Conservation (phyloP, 2,888 invertebrate genomes). For the Cantharis nigra region DNA sequence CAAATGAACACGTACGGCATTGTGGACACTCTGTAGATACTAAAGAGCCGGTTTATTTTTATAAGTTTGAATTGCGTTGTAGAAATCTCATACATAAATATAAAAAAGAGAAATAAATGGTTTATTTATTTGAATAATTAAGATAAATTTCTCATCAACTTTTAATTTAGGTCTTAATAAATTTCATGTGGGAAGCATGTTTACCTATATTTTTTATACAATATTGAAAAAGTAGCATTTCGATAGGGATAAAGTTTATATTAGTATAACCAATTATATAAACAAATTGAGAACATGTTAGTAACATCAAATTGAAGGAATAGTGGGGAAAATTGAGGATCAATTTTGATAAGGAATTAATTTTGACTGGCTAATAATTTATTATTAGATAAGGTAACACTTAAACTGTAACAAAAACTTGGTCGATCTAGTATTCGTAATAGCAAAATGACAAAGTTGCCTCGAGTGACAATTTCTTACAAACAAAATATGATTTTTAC, state of each 20-base stretch:
- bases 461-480: neutral
- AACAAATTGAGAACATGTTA: slow-evolving; percentile 40
- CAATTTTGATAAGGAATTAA: slow-evolving; percentile 32
- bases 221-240: neutral
- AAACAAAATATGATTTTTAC: neutral
- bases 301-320: slow-evolving; percentile 31
- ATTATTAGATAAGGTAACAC: neutral
- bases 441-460: neutral
- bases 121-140: neutral
- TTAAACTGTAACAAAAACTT: neutral
- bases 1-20: neutral
- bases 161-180: neutral
- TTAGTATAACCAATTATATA: slow-evolving; percentile 20
- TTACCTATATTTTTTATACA: neutral
- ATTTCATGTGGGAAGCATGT: neutral
- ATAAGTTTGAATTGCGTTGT: neutral
- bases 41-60: neutral
- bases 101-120: neutral
- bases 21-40: neutral
- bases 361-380: slow-evolving; percentile 45
- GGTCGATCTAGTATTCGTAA: neutral
- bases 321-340: slow-evolving; percentile 20
- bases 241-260: neutral
- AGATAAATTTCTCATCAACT: neutral
- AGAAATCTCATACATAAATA: neutral